Conservation (phyloP, 2,113 vertebrate species). For the Notothenia coriiceps region DNA sequence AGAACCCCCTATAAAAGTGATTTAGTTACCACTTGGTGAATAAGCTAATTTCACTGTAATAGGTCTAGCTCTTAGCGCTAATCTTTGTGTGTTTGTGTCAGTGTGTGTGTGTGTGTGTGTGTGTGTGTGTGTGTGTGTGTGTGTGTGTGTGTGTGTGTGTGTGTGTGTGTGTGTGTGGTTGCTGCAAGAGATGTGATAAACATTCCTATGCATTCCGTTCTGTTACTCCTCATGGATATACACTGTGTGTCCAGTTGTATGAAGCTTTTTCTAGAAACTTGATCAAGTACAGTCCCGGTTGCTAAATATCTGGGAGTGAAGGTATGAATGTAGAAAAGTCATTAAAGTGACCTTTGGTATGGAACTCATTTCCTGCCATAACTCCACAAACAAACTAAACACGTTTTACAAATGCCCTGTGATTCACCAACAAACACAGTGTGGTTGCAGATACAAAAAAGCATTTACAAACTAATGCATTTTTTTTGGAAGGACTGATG, state of each 20-base stretch:
- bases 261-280: background rate
- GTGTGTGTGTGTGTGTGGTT: background rate
- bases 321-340: background rate
- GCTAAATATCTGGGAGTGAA: background rate
- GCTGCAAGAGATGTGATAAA: constrained; percentile 4
- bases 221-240: background rate
- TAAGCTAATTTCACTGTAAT: no score
- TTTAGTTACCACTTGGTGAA: no score
- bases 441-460: no score
- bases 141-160: background rate
- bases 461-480: no score
- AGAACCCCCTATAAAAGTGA: no score
- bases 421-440: no score
- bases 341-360: background rate
- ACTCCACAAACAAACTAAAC: no score
- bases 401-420: no score
- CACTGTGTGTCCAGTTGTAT: background rate
- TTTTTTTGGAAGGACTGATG: no score
- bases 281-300: background rate
- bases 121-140: background rate
- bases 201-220: background rate
- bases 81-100: background rate
- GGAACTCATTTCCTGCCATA: no score
- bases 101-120: background rate
- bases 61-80: no score